Evolutionary conservation across 2,888 invertebrate species (phyloP), one percentile per base, ranked within the genome.

Genomic region (Troilus luridus): DNA sequence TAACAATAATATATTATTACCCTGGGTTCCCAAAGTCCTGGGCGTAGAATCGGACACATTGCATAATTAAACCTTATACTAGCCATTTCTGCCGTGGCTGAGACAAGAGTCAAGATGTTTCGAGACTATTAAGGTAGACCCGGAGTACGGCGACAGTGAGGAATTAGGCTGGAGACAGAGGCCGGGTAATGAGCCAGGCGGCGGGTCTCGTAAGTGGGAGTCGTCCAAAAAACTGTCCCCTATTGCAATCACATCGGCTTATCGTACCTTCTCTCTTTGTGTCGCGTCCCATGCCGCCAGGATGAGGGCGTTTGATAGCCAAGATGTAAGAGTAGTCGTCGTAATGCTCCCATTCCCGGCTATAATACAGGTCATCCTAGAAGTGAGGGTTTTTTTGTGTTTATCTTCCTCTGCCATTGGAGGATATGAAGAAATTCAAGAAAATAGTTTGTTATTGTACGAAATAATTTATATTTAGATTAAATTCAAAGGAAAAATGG

Each of bases 101-200:
- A 41, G 27, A 41, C 72, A 17, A 41, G 17, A 24, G 67, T 24
- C 67, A 14, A 64, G 64, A 24, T 67, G 67, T 24, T 67, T 24
- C 19, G 14, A 0, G 6, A n/a, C 56, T 58, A 85, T 85, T 85
- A 85, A 85, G 85, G 85, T 85, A 58, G 56, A 21, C 85, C 8
- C 17, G 12, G 19, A 21, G 21, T 0, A 19, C 56, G 85, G 85
- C 85, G 85, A 56, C 85, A 85, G 85, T 11, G 11, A 58, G 85
- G 85, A 85, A 85, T 85, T 85, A 85, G 85, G 12, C 85, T 85
- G 85, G 85, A 85, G 85, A 56, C 85, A 56, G 85, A 19, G 54
- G 85, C 0, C 85, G n/a, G 85, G 85, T 85, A 85, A 85, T 85
- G 85, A 85, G 85, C n/a, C 56, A 58, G 56, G 1, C 85, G 85